Evolutionary conservation across 1,140 invertebrate genomes (phyloP).

Genomic region (Phortica variegata): DNA sequence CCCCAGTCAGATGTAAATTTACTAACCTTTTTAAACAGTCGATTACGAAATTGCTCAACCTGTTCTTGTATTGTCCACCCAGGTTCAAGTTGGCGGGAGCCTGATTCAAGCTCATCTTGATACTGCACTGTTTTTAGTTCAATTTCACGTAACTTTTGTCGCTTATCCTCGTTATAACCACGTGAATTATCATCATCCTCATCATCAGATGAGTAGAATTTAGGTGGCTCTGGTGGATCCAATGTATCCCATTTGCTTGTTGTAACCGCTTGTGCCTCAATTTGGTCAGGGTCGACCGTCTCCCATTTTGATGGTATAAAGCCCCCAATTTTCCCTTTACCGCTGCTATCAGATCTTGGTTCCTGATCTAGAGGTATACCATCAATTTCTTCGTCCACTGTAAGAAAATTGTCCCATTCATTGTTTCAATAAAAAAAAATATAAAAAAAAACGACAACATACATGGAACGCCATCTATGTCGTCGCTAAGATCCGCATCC

Average conservation of each 20-base stretch:
- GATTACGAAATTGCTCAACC: conserved; percentile 88
- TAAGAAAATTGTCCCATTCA: too few relatives aligned
- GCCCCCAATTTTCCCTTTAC: conserved; percentile 58
- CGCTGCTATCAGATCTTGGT: conserved; percentile 9
- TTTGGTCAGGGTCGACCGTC: conserved; percentile 80
- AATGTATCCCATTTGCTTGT: conserved; percentile 82
- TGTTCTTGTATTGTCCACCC: conserved; percentile 79
- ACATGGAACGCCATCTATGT: conserved; percentile 78
- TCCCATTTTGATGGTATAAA: conserved; percentile 95
- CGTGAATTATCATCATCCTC: conserved; percentile 40
- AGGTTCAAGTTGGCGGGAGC: conserved; percentile 72
- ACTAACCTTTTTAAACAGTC: conserved; percentile 79
- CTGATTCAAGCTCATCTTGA: conserved; percentile 93
- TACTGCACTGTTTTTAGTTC: conserved; percentile 94
- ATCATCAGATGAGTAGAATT: conserved; percentile 45
- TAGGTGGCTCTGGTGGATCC: conserved; percentile 54
- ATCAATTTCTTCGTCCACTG: conserved; percentile 84
- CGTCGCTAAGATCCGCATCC: conserved; percentile 60
- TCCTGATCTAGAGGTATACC: conserved; percentile 70
- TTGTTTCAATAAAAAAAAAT: too few relatives aligned
- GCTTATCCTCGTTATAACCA: conserved; percentile 71
- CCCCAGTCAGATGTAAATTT: too few relatives aligned
- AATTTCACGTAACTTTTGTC: conserved; percentile 85
- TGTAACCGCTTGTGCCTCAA: conserved; percentile 83
- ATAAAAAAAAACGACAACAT: conserved; percentile 30